Percentiles rank a stretch among this genome's conserved stretches.
phyloP scores from a whole-genome alignment of 1,140 invertebrate species.

The Bombus balteatus region DNA sequence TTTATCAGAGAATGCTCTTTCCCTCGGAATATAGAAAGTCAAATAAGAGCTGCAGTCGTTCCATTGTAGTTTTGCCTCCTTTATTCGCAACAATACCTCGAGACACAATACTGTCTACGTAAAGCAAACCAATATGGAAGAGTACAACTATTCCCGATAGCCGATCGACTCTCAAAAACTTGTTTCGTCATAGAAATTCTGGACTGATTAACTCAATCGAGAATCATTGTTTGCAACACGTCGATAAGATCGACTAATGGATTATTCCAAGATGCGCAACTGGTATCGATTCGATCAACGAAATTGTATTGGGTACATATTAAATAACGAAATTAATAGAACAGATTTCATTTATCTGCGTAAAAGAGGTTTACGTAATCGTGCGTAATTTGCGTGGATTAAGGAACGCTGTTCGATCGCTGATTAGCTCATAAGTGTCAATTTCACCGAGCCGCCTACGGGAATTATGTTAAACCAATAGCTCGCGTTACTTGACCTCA shows the following conservation, averaged over 20 bases:
- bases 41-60: background rate
- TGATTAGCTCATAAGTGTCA: slow-evolving; percentile 14
- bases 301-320: background rate
- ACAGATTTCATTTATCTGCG: background rate
- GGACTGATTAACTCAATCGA: background rate
- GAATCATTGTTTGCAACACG: background rate
- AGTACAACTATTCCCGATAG: background rate
- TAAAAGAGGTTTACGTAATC: background rate
- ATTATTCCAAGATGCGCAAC: background rate
- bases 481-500: slow-evolving; percentile 44
- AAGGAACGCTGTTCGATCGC: background rate
- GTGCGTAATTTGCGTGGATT: background rate
- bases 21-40: background rate
- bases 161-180: background rate
- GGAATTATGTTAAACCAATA: slow-evolving; percentile 44
- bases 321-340: background rate
- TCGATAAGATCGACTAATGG: background rate
- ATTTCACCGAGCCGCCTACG: slow-evolving; percentile 16
- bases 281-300: background rate
- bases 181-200: background rate
- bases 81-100: background rate
- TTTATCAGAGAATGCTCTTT: background rate
- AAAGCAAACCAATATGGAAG: background rate
- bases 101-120: background rate
- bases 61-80: background rate